Evolutionary conservation across 1,140 invertebrate genomes (phyloP).

Genomic region (Drosophila grimshawi): DNA sequence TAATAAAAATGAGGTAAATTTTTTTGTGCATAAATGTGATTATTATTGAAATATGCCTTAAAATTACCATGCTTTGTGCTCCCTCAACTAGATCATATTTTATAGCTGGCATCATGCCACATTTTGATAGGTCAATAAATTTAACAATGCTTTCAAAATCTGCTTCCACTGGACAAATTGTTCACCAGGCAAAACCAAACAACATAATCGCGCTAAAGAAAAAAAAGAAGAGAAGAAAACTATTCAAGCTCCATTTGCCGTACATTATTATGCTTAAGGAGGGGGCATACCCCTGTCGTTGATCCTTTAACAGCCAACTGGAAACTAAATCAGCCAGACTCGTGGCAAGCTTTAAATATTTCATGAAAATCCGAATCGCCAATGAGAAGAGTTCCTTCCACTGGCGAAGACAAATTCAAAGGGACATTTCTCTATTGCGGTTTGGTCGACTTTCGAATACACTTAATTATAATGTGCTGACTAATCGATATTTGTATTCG

Average conservation of each 20-base stretch:
- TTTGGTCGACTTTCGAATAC: background rate
- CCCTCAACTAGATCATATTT: no score
- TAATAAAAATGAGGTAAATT: background rate
- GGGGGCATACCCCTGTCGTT: background rate
- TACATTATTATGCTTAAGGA: conserved; percentile 18
- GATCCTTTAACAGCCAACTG: conserved; percentile 47
- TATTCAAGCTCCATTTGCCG: conserved; percentile 13
- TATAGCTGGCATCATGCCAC: background rate
- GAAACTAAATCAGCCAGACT: conserved; percentile 34
- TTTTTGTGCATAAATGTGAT: no score
- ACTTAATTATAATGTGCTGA: background rate
- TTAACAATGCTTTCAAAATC: conserved; percentile 1
- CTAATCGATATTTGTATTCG: no score
- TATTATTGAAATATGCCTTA: no score
- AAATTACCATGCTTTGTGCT: no score
- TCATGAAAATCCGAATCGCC: conserved; percentile 50
- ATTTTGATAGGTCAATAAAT: background rate
- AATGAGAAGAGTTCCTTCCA: conserved; percentile 33
- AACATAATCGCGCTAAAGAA: conserved; percentile 11
- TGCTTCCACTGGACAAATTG: conserved; percentile 1
- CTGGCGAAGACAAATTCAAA: conserved; percentile 1
- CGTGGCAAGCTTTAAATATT: conserved; percentile 63
- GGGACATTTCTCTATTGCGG: background rate
- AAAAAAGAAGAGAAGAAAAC: background rate
- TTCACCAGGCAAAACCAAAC: conserved; percentile 3